Evolutionary conservation across 2,888 invertebrate genomes (phyloP), one percentile per base, ranked within the genome.

Genomic region (Xylophagus ater): DNA sequence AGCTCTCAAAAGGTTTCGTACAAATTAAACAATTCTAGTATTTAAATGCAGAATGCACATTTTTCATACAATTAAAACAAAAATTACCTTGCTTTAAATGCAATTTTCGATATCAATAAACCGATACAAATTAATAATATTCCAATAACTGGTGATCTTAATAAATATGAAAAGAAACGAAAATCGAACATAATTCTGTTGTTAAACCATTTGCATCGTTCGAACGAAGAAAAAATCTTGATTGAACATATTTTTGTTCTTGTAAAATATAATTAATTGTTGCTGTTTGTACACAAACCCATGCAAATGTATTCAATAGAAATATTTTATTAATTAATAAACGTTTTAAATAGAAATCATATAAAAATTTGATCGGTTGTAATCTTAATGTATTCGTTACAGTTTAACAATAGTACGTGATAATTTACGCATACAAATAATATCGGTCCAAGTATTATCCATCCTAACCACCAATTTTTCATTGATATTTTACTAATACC

Each of bases 161-260:
- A 47, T n/a, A 73, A 58, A 53, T 67, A 70, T 12, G 66, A 60
- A 2, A 70, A 53, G 37, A 72, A 59, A 42, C 73, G 63, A 1
- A 71, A 67, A 5, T 60, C 53, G n/a, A n/a, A n/a, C n/a, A n/a
- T 55, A 70, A 66, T n/a, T 74, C 71, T 52, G 74, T 73, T 2
- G 60, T 58, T 17, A 73, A 65, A 6, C 74, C 68, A 29, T 65
- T 65, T 34, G 59, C 54, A 14, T 66, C 72, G 36, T 61, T 49
- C 57, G 66, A 65, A 1, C 74, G 69, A 17, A 73, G 57, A 41
- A 70, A 69, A 55, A 73, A 77, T 45, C 72, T 66, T 0, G 76
- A 68, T 50, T 75, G 73, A 47, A 75, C 59, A 49, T 72, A 73
- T 34, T 64, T 59, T 45, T 73, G 68, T 55, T 76, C 74, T 43